Percentiles rank a stretch among this genome's conserved stretches.
phyloP scores from a whole-genome alignment of 2,797 vertebrate genomes.

The Neoniphon sammara region DNA sequence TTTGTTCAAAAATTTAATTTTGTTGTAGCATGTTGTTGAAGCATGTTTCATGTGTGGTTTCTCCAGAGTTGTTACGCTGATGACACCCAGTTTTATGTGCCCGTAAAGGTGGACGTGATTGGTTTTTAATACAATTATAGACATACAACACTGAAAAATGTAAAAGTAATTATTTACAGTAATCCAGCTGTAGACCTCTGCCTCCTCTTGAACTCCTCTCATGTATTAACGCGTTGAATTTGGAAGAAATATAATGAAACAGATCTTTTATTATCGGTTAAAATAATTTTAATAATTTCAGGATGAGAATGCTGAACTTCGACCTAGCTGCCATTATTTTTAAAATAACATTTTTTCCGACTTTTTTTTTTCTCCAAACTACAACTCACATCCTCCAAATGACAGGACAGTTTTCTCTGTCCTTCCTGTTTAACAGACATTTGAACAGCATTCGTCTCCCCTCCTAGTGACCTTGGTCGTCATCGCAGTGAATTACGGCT shows the following conservation, averaged over 20 bases:
- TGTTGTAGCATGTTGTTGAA: conserved; percentile 17
- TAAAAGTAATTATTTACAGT: too few species aligned
- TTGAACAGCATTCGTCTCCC: conserved; percentile 34
- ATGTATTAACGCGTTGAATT: too few species aligned
- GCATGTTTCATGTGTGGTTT: background rate
- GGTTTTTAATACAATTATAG: too few species aligned
- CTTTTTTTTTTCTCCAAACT: conserved; percentile 10
- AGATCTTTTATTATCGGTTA: too few species aligned
- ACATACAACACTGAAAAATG: too few species aligned
- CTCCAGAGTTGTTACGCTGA: background rate
- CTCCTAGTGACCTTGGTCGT: conserved; percentile 58
- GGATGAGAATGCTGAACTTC: conserved; percentile 23
- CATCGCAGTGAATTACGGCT: conserved; percentile 62
- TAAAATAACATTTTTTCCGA: conserved; percentile 14
- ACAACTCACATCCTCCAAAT: background rate
- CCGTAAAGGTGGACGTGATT: too few species aligned
- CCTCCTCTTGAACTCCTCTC: too few species aligned
- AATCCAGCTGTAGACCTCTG: too few species aligned
- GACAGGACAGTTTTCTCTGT: conserved; percentile 24
- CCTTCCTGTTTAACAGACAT: background rate
- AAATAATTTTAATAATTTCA: background rate
- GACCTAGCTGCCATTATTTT: conserved; percentile 31
- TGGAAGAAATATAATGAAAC: too few species aligned
- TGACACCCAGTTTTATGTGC: background rate
- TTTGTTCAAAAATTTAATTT: background rate